Conservation (phyloP, 2,888 invertebrate genomes). For the Caenorhabditis japonica region DNA sequence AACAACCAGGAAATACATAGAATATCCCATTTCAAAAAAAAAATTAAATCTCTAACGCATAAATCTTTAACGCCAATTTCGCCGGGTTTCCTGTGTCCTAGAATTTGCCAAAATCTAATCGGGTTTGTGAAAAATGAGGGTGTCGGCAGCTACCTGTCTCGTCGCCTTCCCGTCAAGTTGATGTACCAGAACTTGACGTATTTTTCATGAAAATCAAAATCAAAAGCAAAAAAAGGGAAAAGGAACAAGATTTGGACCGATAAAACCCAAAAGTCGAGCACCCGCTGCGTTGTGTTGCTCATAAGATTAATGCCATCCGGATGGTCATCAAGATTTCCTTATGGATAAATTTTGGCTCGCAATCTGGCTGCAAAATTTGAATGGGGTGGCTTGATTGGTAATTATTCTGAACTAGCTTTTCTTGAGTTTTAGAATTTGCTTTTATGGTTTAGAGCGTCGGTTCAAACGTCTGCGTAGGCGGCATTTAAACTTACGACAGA, state of each 20-base stretch:
- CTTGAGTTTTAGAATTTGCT: too few relatives aligned
- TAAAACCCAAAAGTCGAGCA: conserved; percentile 29
- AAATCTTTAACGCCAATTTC: too few relatives aligned
- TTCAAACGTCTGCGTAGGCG: too few relatives aligned
- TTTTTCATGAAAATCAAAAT: conserved; percentile 30
- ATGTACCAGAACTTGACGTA: conserved; percentile 47
- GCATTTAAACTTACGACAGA: too few relatives aligned
- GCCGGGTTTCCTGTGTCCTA: too few relatives aligned
- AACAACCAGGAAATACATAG: too few relatives aligned
- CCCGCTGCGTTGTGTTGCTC: conserved; percentile 45
- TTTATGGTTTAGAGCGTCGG: too few relatives aligned
- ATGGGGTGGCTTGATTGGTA: conserved; percentile 48
- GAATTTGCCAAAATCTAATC: too few relatives aligned
- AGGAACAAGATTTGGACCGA: conserved; percentile 27
- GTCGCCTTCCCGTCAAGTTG: conserved; percentile 44
- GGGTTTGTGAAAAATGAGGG: conserved; percentile 1
- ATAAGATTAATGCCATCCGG: conserved; percentile 38
- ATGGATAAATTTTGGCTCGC: conserved; percentile 32
- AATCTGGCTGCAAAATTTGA: conserved; percentile 26
- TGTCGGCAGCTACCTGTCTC: conserved; percentile 24
- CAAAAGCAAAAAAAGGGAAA: too few relatives aligned
- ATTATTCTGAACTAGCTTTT: conserved; percentile 59
- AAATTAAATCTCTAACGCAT: too few relatives aligned
- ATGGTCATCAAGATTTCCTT: conserved; percentile 45
- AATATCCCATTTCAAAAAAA: too few relatives aligned